These are phyloP conservation scores for Mesoclemmys tuberculata DNA, from an alignment of 2,113 vertebrate species.

Conservation along the genomic window DNA sequence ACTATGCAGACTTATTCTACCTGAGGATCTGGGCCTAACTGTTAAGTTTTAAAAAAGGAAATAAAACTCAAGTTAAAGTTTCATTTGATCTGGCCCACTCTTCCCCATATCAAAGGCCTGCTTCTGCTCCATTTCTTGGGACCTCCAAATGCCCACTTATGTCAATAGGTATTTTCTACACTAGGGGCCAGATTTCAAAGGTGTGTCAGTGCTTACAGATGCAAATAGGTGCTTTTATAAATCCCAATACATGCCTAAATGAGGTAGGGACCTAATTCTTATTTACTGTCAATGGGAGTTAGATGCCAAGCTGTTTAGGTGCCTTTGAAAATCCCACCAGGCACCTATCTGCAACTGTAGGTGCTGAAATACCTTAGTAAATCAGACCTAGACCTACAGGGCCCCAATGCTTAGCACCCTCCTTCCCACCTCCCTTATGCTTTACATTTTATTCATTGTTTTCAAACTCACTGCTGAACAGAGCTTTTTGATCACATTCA, in stretches of 20 bases:
- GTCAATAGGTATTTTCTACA: background rate
- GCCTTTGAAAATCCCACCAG: background rate
- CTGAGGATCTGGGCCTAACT: background rate
- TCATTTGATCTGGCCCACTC: background rate
- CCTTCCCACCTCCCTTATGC: background rate
- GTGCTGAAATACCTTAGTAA: background rate
- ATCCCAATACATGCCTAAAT: background rate
- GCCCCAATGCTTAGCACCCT: background rate
- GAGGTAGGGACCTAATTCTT: background rate
- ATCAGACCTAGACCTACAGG: background rate
- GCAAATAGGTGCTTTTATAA: background rate
- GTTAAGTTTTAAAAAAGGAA: background rate
- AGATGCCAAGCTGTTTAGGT: background rate
- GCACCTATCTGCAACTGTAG: background rate
- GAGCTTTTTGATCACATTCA: background rate
- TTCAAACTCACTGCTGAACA: background rate
- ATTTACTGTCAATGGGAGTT: background rate
- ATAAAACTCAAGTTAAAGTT: conserved; percentile 19
- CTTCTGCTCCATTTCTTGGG: background rate
- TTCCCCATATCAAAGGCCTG: background rate
- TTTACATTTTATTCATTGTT: background rate
- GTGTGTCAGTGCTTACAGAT: background rate
- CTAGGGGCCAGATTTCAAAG: background rate
- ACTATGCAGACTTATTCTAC: background rate
- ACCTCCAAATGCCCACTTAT: background rate